Conservation (phyloP, 2,797 vertebrate genomes). For the Chelmon rostratus region DNA sequence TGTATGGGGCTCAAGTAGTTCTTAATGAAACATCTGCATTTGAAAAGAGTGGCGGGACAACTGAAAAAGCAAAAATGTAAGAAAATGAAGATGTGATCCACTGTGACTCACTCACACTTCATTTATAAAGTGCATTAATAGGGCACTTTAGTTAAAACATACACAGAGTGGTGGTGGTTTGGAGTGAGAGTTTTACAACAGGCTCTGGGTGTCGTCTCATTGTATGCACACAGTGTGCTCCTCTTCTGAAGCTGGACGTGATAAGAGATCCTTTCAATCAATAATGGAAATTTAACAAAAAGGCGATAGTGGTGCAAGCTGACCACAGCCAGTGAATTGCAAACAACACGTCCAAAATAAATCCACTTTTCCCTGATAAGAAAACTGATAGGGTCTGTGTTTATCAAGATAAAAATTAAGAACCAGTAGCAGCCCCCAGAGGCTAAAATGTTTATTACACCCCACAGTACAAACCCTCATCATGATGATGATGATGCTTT, state of each 20-base stretch:
- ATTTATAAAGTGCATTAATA: constrained; percentile 7
- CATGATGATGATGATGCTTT: background rate
- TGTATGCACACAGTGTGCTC: constrained; percentile 22
- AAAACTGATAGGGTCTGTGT: background rate
- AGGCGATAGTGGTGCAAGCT: constrained; percentile 9
- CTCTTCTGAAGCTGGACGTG: constrained; percentile 21
- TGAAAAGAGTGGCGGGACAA: background rate
- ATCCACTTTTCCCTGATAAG: background rate
- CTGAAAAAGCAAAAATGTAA: background rate
- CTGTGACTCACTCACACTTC: background rate
- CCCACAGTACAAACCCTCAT: background rate
- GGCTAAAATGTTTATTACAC: constrained; percentile 8
- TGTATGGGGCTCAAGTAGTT: background rate
- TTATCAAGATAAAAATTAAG: constrained; percentile 5
- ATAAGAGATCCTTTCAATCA: constrained; percentile 53
- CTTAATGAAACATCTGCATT: background rate
- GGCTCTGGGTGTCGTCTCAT: constrained; percentile 6
- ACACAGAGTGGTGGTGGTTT: background rate
- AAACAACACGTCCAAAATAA: constrained; percentile 29
- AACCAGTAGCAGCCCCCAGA: background rate
- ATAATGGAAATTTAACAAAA: constrained; percentile 62
- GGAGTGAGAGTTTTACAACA: background rate
- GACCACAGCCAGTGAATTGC: constrained; percentile 7
- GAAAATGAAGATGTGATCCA: background rate
- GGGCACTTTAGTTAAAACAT: background rate